Conservation (phyloP, 2,888 invertebrate genomes). For the Notodromas monacha region DNA sequence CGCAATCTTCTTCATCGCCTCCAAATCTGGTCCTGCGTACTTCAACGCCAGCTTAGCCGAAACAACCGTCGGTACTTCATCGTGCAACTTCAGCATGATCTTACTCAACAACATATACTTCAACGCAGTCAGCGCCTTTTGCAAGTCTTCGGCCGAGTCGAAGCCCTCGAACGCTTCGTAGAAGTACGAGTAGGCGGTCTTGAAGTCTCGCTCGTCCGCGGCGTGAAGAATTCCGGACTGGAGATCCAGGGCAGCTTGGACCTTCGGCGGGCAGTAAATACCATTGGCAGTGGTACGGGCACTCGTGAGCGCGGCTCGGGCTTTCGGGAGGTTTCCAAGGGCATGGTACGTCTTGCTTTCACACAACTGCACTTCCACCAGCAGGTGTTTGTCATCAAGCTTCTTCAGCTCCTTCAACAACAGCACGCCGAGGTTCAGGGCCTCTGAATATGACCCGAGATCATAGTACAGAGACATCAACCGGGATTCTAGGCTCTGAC, state of each 20-base stretch:
- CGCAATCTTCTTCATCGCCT: slow-evolving; percentile 92
- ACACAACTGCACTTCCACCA: slow-evolving; percentile 87
- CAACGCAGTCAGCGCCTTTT: slow-evolving; percentile 66
- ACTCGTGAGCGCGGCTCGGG: slow-evolving; percentile 79
- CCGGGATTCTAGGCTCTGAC: slow-evolving; percentile 79
- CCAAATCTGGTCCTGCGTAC: slow-evolving; percentile 73
- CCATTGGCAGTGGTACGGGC: slow-evolving; percentile 98
- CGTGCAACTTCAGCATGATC: slow-evolving; percentile 76
- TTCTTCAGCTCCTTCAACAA: slow-evolving; percentile 85
- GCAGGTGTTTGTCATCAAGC: slow-evolving; percentile 86
- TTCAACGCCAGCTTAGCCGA: slow-evolving; percentile 88
- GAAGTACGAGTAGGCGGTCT: slow-evolving; percentile 97
- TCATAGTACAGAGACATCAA: slow-evolving; percentile 79
- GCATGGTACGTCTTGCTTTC: slow-evolving; percentile 98
- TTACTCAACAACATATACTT: slow-evolving; percentile 98
- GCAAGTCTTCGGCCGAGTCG: slow-evolving; percentile 68
- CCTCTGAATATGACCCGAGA: slow-evolving; percentile 58
- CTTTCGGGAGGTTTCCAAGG: slow-evolving; percentile 76
- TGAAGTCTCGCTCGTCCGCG: slow-evolving; percentile 97
- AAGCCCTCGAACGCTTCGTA: slow-evolving; percentile 98
- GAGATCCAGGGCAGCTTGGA: slow-evolving; percentile 84
- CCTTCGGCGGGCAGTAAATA: slow-evolving; percentile 92
- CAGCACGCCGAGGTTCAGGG: slow-evolving; percentile 45
- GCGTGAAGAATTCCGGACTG: slow-evolving; percentile 87
- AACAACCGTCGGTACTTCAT: slow-evolving; percentile 75